phyloP scores from a whole-genome alignment of 2,888 invertebrate genomes.

The Ceraclea dissimilis region DNA sequence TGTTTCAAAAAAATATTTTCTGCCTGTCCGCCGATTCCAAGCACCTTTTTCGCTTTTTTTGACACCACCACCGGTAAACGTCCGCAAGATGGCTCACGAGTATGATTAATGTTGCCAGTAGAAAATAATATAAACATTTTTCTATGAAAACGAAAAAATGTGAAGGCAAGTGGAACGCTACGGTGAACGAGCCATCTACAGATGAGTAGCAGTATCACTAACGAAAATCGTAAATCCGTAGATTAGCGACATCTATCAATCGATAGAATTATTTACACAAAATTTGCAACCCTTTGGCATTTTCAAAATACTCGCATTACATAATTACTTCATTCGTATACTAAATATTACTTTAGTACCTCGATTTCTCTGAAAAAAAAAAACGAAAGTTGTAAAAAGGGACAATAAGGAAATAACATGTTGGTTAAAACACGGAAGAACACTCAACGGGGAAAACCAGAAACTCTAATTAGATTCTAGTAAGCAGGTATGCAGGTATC shows the following conservation, averaged over 20 bases:
- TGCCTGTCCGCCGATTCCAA: background rate
- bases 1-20: slow-evolving; percentile 4
- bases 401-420: too few species aligned
- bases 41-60: slow-evolving; percentile 15
- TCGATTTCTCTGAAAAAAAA: background rate
- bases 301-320: background rate
- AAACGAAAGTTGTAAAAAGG: background rate
- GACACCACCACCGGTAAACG: slow-evolving; percentile 22
- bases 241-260: background rate
- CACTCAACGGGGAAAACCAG: background rate
- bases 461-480: background rate
- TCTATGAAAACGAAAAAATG: too few species aligned
- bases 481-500: background rate
- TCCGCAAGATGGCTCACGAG: slow-evolving; percentile 20
- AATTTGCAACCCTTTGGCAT: background rate
- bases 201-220: background rate
- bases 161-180: too few species aligned
- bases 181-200: too few species aligned
- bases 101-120: slow-evolving; percentile 1
- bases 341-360: background rate
- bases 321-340: too few species aligned
- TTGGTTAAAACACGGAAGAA: too few species aligned
- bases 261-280: background rate
- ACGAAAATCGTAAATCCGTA: background rate
- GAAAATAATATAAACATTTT: too few species aligned